These are phyloP conservation scores for Chrysemys picta DNA, from an alignment of 2,113 vertebrate species.

Conservation along the genomic window DNA sequence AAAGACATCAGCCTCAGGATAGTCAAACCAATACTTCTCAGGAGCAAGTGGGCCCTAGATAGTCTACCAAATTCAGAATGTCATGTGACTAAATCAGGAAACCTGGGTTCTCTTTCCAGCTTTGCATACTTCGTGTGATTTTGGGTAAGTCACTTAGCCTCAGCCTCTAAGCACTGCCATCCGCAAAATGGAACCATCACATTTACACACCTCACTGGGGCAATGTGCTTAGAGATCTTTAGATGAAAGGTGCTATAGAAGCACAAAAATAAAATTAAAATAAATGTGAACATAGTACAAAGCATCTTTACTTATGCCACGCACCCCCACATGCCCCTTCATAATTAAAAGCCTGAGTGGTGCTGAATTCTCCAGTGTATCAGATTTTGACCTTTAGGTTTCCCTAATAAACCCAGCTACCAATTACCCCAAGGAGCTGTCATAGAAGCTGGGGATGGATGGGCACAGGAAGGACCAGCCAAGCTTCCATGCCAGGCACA, in stretches of 20 bases:
- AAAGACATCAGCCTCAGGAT: neutral
- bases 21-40: neutral
- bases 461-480: neutral
- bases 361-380: neutral
- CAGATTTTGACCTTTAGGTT: neutral
- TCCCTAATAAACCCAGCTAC: neutral
- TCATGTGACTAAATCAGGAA: neutral
- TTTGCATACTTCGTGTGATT: fast-evolving
- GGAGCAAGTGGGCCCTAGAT: neutral
- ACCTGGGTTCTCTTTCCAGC: neutral
- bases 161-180: neutral
- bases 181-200: neutral
- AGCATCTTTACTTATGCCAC: neutral
- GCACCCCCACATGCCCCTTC: neutral
- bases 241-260: neutral
- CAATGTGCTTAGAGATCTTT: neutral
- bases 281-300: neutral
- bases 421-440: fast-evolving
- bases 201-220: neutral
- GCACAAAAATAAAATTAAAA: neutral
- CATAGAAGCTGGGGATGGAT: neutral
- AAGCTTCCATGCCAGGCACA: neutral
- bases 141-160: no score
- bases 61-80: neutral
- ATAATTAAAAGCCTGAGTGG: neutral